Evolutionary conservation across 2,888 invertebrate species (phyloP).

Genomic region (Charanyca ferruginea): DNA sequence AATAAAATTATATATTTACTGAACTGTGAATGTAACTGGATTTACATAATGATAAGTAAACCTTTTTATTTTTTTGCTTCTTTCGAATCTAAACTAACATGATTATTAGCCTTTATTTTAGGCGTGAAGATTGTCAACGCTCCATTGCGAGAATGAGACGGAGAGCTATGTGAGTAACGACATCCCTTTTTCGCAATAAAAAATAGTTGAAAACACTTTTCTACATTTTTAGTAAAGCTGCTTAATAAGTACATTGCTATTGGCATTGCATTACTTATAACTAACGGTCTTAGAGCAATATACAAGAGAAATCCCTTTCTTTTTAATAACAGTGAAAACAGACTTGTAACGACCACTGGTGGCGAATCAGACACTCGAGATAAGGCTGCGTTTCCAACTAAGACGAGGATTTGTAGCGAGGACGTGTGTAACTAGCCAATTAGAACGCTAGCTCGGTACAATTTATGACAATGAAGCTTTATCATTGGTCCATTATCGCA

Average conservation of each 20-base stretch:
- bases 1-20: background rate
- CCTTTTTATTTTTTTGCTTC: no score
- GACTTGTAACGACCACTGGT: no score
- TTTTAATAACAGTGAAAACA: no score
- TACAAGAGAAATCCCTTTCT: conserved; percentile 3
- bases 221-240: background rate
- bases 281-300: conserved; percentile 23
- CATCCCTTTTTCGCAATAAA: background rate
- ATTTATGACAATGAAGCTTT: no score
- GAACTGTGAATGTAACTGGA: background rate
- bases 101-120: background rate
- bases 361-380: no score
- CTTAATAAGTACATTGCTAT: conserved; percentile 37
- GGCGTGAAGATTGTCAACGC: background rate
- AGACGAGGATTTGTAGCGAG: no score
- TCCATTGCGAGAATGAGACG: conserved; percentile 9
- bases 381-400: no score
- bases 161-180: background rate
- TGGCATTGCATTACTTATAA: conserved; percentile 54
- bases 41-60: background rate
- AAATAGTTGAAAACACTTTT: background rate
- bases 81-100: background rate
- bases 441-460: no score
- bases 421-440: no score
- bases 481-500: no score